Evolutionary conservation across 2,888 invertebrate genomes (phyloP), one percentile per base, ranked within the genome.

Genomic region (Desoria tigrina): DNA sequence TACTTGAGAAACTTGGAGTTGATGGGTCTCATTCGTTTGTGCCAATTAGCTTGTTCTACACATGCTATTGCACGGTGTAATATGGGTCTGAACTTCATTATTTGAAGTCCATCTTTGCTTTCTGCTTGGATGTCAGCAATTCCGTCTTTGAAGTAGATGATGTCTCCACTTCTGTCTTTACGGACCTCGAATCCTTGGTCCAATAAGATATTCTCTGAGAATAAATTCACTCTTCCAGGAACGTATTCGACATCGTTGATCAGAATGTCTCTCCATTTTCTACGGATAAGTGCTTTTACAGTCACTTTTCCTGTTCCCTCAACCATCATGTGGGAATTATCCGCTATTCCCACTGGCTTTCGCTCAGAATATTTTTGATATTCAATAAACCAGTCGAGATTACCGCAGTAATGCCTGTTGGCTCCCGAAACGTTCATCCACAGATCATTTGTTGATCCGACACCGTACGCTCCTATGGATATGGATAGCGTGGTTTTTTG

Each of bases 151-250:
- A 26, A 51, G 60, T 56, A 71, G 0, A 51, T 23, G 0, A 68
- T 53, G 16, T 26, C 23, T n/a, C n/a, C n/a, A 16, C 14, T 26
- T 18, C 51, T 28, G 49, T 32, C 49, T 39, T 71, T 71, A 0
- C 0, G 7, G 1, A 71, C 68, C 37, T 54, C 42, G n/a, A 58
- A 61, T 24, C 71, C 71, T 50, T 66, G 65, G 11, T 51, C 53
- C 2, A 68, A 4, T 45, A 71, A 45, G 1, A 64, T 50, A 26
- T 68, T 66, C 53, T 68, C 71, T 1, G 71, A 71, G 54, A 71
- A 59, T 0, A 71, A 55, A 42, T 66, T 66, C 1, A 59, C 61
- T 26, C 64, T 63, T 1, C 63, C 64, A 1, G 56, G 64, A 1
- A 71, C 53, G 32, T 66, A 57, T 9, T 71, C 64, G 2, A 66